Base-by-base conservation (phyloP, 2,888 invertebrate genomes). In the Lordiphosa fenestrarum region DNA sequence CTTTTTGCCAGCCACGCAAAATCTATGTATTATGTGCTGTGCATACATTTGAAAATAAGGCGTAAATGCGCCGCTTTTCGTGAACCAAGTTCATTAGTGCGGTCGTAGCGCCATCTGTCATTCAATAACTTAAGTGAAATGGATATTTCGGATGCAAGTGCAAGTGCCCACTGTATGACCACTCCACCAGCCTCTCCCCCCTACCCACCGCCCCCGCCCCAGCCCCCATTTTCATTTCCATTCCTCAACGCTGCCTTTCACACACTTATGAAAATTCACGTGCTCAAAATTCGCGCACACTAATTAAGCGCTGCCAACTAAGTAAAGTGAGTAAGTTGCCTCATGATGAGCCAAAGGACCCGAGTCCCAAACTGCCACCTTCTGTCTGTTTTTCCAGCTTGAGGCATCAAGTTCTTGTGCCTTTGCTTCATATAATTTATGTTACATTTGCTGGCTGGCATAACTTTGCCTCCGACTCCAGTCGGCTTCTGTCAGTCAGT, bases 261-360 rank as follows among this genome's bases (percentile, higher is more conserved):
- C 73, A 70, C 71, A 66, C 72, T 68, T 74, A 70, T 77, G 72
- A 77, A 77, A 77, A 77, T 77, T 81, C 77, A 78, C 77, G 77
- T 78, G 77, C 82, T 74, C 74, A 74, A 81, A 78, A 81, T 78
- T 78, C 77, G 82, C 83, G 80, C 69, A 80, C 76, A 78, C 80
- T 82, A 80, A 80, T 80, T 80, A 82, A 80, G 83, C 73, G 83
- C 72, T 72, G 76, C 64, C 69, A 80, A 73, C 76, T 73, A 82
- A 74, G 69, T 65, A 54, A 78, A 76, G 75, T 76, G 66, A 76
- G 64, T 76, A 67, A 76, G 64, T 78, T 78, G 74, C 70, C 81
- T 68, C 74, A 72, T 72, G 81, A 77, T 81, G 77, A 76, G 55
- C 13, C 44, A 44, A 50, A 48, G 44, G 39, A 35, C 35, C 42